Percentiles rank a stretch among this genome's conserved stretches.
Evolutionary conservation across 2,888 invertebrate species (phyloP).

Genomic region (Volucella bombylans): DNA sequence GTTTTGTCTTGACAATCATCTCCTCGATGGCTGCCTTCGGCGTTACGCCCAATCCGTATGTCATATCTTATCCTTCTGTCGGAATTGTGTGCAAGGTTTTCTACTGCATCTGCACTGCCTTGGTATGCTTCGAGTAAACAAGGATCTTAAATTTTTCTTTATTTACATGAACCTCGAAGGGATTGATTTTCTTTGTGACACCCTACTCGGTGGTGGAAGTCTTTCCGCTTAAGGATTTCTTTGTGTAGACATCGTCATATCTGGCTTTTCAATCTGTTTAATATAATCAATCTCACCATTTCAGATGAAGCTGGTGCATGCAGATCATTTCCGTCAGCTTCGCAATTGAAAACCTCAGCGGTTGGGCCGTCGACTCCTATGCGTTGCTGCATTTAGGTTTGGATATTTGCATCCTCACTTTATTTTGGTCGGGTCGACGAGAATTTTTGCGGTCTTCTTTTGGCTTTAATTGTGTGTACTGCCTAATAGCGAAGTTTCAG

Average conservation of each 20-base stretch:
- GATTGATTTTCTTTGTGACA: conserved; percentile 86
- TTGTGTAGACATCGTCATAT: conserved; percentile 84
- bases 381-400: too few relatives aligned
- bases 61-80: conserved; percentile 90
- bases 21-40: conserved; percentile 91
- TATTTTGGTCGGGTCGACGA: too few relatives aligned
- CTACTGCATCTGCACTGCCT: conserved; percentile 94
- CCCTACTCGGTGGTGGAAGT: conserved; percentile 75
- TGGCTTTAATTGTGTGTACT: too few relatives aligned
- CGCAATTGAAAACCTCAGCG: too few relatives aligned
- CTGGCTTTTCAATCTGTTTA: too few relatives aligned
- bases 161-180: conserved; percentile 96
- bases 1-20: conserved; percentile 94
- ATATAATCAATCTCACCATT: too few relatives aligned
- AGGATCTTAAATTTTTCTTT: conserved; percentile 92
- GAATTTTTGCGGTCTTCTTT: too few relatives aligned
- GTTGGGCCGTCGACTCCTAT: too few relatives aligned
- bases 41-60: conserved; percentile 92
- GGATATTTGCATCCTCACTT: too few relatives aligned
- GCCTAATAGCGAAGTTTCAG: too few relatives aligned
- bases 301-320: too few relatives aligned
- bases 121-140: conserved; percentile 92
- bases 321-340: too few relatives aligned
- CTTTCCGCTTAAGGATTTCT: conserved; percentile 82
- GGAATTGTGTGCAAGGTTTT: conserved; percentile 94